Conservation (phyloP, 2,888 invertebrate species). For the Trachelus iudaicus region DNA sequence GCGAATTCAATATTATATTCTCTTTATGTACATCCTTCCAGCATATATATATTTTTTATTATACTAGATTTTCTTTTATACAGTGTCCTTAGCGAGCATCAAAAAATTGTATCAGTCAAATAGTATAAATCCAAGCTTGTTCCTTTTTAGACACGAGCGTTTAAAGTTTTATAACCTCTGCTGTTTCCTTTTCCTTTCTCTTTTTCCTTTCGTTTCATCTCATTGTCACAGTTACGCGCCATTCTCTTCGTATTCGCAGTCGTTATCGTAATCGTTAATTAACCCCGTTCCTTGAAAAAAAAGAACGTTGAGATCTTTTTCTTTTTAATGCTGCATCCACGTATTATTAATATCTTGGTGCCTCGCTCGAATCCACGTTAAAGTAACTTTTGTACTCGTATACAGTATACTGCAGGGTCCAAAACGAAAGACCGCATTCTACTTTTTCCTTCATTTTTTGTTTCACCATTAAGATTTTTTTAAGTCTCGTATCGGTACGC, state of each 20-base stretch:
- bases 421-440: conserved; percentile 17
- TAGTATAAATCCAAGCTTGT: conserved; percentile 19
- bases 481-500: too few relatives aligned
- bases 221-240: not conserved
- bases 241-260: not conserved
- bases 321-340: not conserved
- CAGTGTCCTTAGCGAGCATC: conserved; percentile 20
- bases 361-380: conserved; percentile 8
- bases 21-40: conserved; percentile 33
- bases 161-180: not conserved
- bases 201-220: conserved; percentile 7
- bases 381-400: conserved; percentile 20
- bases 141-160: not conserved
- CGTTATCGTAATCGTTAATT: not conserved
- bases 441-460: conserved; percentile 5
- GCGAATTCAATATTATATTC: conserved; percentile 27
- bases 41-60: conserved; percentile 24
- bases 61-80: conserved; percentile 22
- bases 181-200: conserved; percentile 6
- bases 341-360: not conserved
- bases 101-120: conserved; percentile 20
- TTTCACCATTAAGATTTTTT: not conserved
- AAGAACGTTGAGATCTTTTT: not conserved
- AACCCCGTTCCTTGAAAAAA: not conserved
- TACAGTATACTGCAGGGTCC: conserved; percentile 17